Evolutionary conservation across 2,113 vertebrate species (phyloP).

Genomic region (Thunnus maccoyii): DNA sequence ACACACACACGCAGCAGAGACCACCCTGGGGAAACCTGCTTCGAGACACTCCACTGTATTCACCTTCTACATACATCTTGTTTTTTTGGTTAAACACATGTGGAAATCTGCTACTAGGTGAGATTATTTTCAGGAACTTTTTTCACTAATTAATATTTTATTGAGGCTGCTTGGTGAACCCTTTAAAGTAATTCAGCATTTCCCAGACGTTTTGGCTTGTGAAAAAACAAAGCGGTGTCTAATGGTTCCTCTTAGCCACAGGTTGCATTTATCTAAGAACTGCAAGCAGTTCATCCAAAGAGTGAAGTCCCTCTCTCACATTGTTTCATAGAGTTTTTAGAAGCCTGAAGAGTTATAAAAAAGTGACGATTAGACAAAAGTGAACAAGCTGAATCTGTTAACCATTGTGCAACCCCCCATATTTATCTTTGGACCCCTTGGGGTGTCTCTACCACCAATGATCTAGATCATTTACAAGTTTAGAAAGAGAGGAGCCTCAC

Average conservation of each 20-base stretch:
- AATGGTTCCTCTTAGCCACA: not conserved
- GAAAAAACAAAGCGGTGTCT: slow-evolving; percentile 2
- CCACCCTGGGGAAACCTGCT: slow-evolving; percentile 16
- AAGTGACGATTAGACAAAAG: slow-evolving; percentile 10
- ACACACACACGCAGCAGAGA: slow-evolving; percentile 2
- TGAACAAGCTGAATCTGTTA: not conserved
- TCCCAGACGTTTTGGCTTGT: slow-evolving; percentile 3
- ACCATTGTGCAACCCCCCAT: not conserved
- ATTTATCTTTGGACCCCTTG: not conserved
- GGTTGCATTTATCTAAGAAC: not conserved
- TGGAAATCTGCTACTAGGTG: not conserved
- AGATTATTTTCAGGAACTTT: not conserved
- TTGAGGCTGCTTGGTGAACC: not conserved
- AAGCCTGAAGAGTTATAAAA: slow-evolving; percentile 10
- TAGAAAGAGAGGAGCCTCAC: not conserved
- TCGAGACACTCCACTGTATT: not conserved
- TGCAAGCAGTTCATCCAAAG: not conserved
- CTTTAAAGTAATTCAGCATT: not conserved
- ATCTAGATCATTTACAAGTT: slow-evolving; percentile 1
- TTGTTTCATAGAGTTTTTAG: slow-evolving; percentile 4
- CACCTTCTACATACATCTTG: not conserved
- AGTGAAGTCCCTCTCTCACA: not conserved
- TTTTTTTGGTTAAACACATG: not conserved
- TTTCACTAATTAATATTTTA: not conserved
- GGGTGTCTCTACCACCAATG: slow-evolving; percentile 1